Base-by-base conservation (phyloP, 2,113 vertebrate species). In the Chionis minor region DNA sequence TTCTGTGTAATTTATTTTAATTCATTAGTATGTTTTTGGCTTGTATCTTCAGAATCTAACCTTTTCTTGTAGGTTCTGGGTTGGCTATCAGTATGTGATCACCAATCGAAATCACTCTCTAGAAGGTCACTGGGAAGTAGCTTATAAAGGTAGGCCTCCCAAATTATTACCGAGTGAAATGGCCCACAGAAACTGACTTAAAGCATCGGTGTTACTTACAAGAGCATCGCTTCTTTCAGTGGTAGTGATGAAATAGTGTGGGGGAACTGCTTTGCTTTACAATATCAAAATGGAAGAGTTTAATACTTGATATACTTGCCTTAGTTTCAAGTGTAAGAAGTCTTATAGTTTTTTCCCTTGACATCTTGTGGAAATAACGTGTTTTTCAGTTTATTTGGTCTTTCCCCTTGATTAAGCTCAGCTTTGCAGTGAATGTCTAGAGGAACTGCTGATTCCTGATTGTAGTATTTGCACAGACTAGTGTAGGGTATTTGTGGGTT, bases 31-130 rank as follows among this genome's bases (percentile, higher is more conserved):
- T 69, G 45, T 30, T 93, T 92, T 77, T 84, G 23, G 12, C 38
- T 42, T 70, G n/a, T 63, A 6, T 52, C 30, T 87, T 82, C 58
- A 70, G 30, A 90, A 40, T 40, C 3, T 62, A 32, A 88, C 30
- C n/a, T 26, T 52, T 56, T 63, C 65, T 52, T 63, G 6, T 88
- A 99, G 99, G 97, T 98, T 99, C 96, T 99, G 99, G 99, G 99
- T 99, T 58, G 99, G 99, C 26, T 99, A 99, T 98, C 99, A 99
- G 89, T 99, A 99, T 91, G 98, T 99, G 82, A 98, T 99, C 97
- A 99, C 99, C 56, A 99, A 98, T 97, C 98, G 98, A 94, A 99
- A 99, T 96, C 98, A 97, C 96, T 99, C 99, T 19, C 88, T 99
- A 73, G 98, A 99, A 97, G 99, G 99, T 19, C 99, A 98, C 84